Conservation (phyloP, 2,113 vertebrate species). For the Sigmodon hispidus region DNA sequence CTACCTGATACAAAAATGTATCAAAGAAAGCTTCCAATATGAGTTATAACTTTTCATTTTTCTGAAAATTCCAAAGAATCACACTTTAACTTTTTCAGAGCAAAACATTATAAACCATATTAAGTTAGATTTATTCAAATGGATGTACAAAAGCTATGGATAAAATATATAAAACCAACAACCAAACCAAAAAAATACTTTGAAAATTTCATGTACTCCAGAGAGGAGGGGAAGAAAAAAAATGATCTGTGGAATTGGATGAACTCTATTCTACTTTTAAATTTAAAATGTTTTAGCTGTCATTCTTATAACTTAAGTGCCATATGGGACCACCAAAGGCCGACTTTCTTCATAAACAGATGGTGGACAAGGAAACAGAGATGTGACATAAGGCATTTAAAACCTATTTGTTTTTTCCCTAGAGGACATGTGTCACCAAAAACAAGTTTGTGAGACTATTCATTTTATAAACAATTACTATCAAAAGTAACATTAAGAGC, state of each 20-base stretch:
- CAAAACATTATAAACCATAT: not conserved
- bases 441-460: not conserved
- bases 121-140: slow-evolving; percentile 16
- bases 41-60: not conserved
- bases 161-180: slow-evolving; percentile 49
- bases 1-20: not conserved
- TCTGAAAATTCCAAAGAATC: slow-evolving; percentile 16
- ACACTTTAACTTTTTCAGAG: slow-evolving; percentile 32
- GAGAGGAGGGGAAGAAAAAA: not conserved
- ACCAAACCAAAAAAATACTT: slow-evolving; percentile 1
- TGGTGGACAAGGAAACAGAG: not conserved
- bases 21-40: slow-evolving; percentile 5
- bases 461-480: not conserved
- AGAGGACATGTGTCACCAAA: not conserved
- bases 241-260: not conserved
- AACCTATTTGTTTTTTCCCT: not conserved
- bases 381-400: not conserved
- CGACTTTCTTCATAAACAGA: not conserved
- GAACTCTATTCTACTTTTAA: slow-evolving; percentile 33
- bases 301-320: not conserved
- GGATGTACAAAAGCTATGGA: not conserved
- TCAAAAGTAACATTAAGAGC: slow-evolving; percentile 10
- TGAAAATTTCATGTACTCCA: not conserved
- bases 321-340: not conserved
- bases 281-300: slow-evolving; percentile 56